Evolutionary conservation across 2,888 invertebrate species (phyloP).

Genomic region (Pristionchus exspectatus): DNA sequence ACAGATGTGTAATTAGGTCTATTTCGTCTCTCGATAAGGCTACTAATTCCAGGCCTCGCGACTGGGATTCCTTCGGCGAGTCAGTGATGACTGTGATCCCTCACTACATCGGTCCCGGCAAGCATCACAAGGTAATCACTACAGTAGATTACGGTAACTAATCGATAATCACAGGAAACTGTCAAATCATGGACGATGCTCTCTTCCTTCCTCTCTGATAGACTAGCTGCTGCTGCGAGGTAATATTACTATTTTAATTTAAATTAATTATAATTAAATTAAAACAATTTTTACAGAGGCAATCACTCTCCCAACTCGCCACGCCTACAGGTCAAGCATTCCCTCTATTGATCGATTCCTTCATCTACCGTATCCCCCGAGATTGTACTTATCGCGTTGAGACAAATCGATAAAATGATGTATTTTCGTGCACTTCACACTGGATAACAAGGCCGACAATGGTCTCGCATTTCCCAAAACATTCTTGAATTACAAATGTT

Average conservation of each 20-base stretch:
- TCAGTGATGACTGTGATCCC: constrained; percentile 47
- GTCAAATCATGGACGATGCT: constrained; percentile 54
- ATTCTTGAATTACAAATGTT: constrained; percentile 34
- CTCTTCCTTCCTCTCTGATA: constrained; percentile 36
- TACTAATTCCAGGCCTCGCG: background rate
- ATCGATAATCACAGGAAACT: constrained; percentile 44
- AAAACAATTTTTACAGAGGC: background rate
- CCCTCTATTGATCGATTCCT: constrained; percentile 32
- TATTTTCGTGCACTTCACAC: background rate
- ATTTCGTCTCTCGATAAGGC: background rate
- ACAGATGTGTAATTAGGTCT: no score
- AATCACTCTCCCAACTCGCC: constrained; percentile 42
- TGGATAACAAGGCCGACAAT: background rate
- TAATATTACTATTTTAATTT: background rate
- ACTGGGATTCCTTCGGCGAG: constrained; percentile 52
- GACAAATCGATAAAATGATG: constrained; percentile 27
- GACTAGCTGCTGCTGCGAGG: constrained; percentile 48
- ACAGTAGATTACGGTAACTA: background rate
- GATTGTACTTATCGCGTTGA: constrained; percentile 33
- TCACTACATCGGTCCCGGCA: constrained; percentile 47
- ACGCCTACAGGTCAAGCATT: constrained; percentile 36
- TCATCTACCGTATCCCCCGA: constrained; percentile 37
- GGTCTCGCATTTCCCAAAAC: background rate
- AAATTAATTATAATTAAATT: background rate
- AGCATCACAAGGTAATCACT: constrained; percentile 38